Conservation (phyloP, 2,888 invertebrate genomes). For the Agelastica alni region DNA sequence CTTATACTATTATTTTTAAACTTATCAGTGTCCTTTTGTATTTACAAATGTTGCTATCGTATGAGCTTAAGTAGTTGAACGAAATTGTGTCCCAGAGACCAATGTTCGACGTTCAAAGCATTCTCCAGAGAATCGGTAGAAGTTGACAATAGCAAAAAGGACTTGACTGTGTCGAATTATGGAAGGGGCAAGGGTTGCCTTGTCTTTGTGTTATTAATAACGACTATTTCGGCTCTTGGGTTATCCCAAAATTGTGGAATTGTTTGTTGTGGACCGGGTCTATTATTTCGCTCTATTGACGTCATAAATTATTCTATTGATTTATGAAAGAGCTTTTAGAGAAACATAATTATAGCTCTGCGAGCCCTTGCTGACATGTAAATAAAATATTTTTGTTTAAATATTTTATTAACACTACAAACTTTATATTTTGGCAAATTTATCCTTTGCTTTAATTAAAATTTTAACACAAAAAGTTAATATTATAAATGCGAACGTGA, state of each 20-base stretch:
- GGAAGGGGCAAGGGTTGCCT: constrained; percentile 10
- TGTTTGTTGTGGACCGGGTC: constrained; percentile 10
- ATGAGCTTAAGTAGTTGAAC: constrained; percentile 3
- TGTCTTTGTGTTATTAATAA: constrained; percentile 28
- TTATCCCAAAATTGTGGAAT: constrained; percentile 15
- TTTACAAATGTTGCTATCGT: too few relatives aligned
- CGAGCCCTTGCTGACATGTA: background rate
- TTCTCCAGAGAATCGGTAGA: constrained; percentile 11
- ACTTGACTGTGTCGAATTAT: constrained; percentile 24
- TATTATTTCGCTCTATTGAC: constrained; percentile 17
- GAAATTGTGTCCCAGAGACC: constrained; percentile 8
- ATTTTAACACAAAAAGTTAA: too few relatives aligned
- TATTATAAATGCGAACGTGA: too few relatives aligned
- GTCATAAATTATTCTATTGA: constrained; percentile 24
- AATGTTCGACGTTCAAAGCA: constrained; percentile 7
- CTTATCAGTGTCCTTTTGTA: too few relatives aligned
- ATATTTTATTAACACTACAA: too few relatives aligned
- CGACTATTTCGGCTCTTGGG: constrained; percentile 22
- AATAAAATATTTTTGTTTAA: too few relatives aligned
- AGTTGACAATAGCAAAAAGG: constrained; percentile 14
- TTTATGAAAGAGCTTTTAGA: constrained; percentile 18
- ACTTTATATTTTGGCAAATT: too few relatives aligned
- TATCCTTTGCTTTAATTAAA: too few relatives aligned
- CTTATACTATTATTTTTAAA: too few relatives aligned
- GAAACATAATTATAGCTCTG: too few relatives aligned